Evolutionary conservation across 2,888 invertebrate species (phyloP).

Genomic region (Chesias legatella): DNA sequence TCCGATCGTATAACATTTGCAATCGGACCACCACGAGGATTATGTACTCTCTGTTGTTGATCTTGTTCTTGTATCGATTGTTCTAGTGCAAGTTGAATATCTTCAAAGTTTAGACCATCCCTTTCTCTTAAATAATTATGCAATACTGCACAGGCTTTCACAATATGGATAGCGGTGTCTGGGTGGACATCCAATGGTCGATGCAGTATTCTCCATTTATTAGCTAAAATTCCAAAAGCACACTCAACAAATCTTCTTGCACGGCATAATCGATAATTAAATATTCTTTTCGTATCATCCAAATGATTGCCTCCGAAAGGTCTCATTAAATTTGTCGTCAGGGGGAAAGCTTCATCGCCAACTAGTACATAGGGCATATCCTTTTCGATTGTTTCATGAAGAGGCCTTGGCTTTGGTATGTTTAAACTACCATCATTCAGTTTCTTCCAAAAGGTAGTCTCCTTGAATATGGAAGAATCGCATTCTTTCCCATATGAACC

Average conservation of each 20-base stretch:
- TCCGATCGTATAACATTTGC: slow-evolving; percentile 3
- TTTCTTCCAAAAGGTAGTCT: slow-evolving; percentile 7
- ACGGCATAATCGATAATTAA: slow-evolving; percentile 41
- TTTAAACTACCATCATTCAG: too few relatives aligned
- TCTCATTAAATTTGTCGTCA: slow-evolving; percentile 29
- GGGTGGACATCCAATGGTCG: neutral
- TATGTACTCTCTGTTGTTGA: neutral
- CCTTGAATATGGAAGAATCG: slow-evolving; percentile 8
- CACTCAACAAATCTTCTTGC: slow-evolving; percentile 39
- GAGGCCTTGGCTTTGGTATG: too few relatives aligned
- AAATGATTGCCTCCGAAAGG: slow-evolving; percentile 38
- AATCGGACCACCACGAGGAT: neutral
- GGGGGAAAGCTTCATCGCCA: slow-evolving; percentile 2
- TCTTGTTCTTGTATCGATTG: neutral
- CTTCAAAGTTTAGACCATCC: slow-evolving; percentile 2
- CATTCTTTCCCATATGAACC: slow-evolving; percentile 6
- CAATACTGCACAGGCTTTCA: slow-evolving; percentile 11
- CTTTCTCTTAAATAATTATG: slow-evolving; percentile 9
- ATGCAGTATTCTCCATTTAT: slow-evolving; percentile 6
- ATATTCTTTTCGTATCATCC: slow-evolving; percentile 30
- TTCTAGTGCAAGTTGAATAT: neutral
- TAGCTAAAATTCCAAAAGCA: slow-evolving; percentile 19
- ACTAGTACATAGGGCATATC: neutral
- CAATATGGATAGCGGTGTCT: slow-evolving; percentile 1
- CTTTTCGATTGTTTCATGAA: too few relatives aligned